Conservation (phyloP, 2,797 vertebrate species). For the Kryptopterus vitreolus region DNA sequence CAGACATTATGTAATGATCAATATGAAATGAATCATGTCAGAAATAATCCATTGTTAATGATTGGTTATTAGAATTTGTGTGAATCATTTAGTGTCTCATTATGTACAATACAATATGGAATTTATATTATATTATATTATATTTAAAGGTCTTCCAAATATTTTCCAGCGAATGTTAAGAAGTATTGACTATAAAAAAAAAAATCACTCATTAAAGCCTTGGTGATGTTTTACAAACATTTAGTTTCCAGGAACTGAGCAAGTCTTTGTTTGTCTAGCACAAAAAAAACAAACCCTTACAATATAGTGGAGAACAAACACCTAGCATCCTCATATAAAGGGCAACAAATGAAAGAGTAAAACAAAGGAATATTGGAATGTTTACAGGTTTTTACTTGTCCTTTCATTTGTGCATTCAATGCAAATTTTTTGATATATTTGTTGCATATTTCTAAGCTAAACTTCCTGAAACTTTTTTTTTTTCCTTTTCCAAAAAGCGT, state of each 20-base stretch:
- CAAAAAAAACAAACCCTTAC: neutral
- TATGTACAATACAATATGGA: too few species aligned
- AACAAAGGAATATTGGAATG: neutral
- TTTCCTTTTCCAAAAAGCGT: neutral
- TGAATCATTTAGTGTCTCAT: neutral
- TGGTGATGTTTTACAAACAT: neutral
- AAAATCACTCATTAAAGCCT: neutral
- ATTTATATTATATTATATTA: too few species aligned
- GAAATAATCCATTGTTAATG: neutral
- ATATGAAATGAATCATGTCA: neutral
- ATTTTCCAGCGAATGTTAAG: too few species aligned
- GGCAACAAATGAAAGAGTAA: neutral
- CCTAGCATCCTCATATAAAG: neutral
- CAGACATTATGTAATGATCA: neutral
- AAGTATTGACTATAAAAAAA: too few species aligned
- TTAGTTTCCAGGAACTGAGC: neutral
- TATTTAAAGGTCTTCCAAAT: too few species aligned
- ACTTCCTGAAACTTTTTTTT: neutral
- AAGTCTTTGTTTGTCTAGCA: neutral
- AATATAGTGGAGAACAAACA: neutral
- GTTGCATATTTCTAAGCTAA: neutral
- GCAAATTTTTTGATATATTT: neutral
- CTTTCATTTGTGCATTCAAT: neutral
- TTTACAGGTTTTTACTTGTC: neutral
- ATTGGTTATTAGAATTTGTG: neutral